Base-by-base conservation (phyloP, 2,888 invertebrate genomes). In the Brassicogethes aeneus region DNA sequence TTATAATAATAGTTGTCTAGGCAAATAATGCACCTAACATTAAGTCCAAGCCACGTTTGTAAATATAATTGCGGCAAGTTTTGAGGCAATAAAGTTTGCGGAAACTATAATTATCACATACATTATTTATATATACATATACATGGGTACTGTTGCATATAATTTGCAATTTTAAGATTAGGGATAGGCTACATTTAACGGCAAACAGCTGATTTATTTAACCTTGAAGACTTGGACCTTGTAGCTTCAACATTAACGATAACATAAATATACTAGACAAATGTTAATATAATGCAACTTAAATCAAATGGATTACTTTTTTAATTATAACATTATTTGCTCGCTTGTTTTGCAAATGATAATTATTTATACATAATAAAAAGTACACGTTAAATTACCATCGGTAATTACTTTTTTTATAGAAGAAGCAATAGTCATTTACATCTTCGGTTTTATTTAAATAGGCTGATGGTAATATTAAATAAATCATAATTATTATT, bases 191-290 rank as follows among this genome's bases (percentile, higher is more conserved):
- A 43, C 43, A 45, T 45, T 52, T 50, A 52, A 53, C 51, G 43
- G 45, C 42, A 47, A 57, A 57, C 56, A 57, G 58, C 57, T 57
- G 56, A 56, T 56, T 52, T 54, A 47, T 50, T 45, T 48, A 58
- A 47, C 59, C 59, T 59, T 58, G 59, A 41, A 55, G 39, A 40
- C 31, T n/a, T 37, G 42, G 44, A 50, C 51, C 50, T 51, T 48
- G 46, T 46, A 47, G 36, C 39, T 45, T 41, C 31, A 39, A 40
- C 43, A 36, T 43, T 40, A 43, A 40, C 40, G 44, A 44, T 44
- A 44, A 41, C 39, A 42, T 42, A 36, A 44, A 44, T 44, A 23
- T 23, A 23, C 10, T 23, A 5, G 23, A 7, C 23, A n/a, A n/a
- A n/a, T n/a, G n/a, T n/a, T n/a, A n/a, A n/a, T n/a, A n/a, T n/a